Evolutionary conservation across 2,888 invertebrate species (phyloP).

Genomic region (Scrobipalpa atriplicella): DNA sequence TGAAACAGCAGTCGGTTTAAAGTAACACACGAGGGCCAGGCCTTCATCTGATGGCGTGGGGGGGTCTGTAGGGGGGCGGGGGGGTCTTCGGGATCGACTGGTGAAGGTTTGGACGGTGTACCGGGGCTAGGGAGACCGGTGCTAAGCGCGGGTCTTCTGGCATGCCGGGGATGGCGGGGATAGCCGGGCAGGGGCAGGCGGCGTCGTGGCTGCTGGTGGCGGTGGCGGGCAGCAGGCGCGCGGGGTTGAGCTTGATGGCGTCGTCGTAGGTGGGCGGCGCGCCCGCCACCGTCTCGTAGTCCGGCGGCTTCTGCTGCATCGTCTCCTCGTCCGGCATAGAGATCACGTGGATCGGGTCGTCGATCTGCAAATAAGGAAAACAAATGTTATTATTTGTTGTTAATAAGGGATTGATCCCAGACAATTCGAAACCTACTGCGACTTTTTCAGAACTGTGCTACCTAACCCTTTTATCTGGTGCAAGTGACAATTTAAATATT

Average conservation of each 20-base stretch:
- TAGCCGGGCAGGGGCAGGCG: constrained; percentile 38
- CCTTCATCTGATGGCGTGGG: constrained; percentile 79
- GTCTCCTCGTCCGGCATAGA: constrained; percentile 83
- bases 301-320: constrained; percentile 87
- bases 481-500: too few species aligned
- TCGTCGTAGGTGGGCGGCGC: constrained; percentile 88
- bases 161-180: constrained; percentile 35
- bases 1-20: constrained; percentile 80
- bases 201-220: constrained; percentile 61
- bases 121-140: constrained; percentile 51
- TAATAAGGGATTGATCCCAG: not conserved
- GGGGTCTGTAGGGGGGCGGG: constrained; percentile 77
- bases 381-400: not conserved
- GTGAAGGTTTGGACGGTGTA: constrained; percentile 57
- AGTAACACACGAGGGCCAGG: constrained; percentile 56
- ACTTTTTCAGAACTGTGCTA: too few species aligned
- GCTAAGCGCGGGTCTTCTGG: constrained; percentile 42
- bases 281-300: constrained; percentile 87
- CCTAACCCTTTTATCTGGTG: too few species aligned
- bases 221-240: constrained; percentile 73
- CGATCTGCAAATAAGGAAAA: constrained; percentile 75
- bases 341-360: constrained; percentile 86
- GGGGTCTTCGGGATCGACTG: constrained; percentile 72
- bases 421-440: too few species aligned
- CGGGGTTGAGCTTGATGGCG: constrained; percentile 87